Base-by-base conservation (phyloP, 2,888 invertebrate species). In the Drosophila nigricruria region DNA sequence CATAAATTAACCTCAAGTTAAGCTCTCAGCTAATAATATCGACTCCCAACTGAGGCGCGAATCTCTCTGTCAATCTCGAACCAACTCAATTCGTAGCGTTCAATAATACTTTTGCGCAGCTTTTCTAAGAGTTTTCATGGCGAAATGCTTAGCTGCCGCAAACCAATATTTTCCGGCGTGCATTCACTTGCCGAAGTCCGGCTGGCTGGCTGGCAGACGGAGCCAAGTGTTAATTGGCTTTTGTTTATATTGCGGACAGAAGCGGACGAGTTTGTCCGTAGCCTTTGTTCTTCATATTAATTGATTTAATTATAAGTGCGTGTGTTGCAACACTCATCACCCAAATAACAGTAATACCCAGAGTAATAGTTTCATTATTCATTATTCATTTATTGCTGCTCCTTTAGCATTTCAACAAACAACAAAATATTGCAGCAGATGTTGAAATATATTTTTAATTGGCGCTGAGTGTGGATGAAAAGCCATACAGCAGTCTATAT, bases 221-320 rank as follows among this genome's bases (percentile, higher is more conserved):
- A 47, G 59, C 66, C 75, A 77, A 76, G 78, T 81, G 83, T 71
- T 78, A 83, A 81, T 83, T 83, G 65, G 25, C 30, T 53, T 32
- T 42, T 52, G 60, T 20, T 45, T 36, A n/a, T 52, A 23, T 60
- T 59, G 63, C n/a, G 16, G 34, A 23, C 45, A 32, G 34, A 52
- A 58, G 34, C 16, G 57, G 25, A 42, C 25, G 54, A 20, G 42
- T 47, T 27, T 59, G 34, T 12, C 36, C 20, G 42, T 57, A 30
- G 57, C 34, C 45, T 5, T 12, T 38, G 49, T 49, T 61, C 49
- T 36, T 20, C 49, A 38, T 57, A 71, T 64, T 62, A 72, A 67
- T 80, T 74, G 57, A 75, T 81, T 70, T 27, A 70, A 74, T 79
- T 67, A 60, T 58, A 30, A 47, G 47, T 62, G 42, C 32, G 34